Conservation (phyloP, 2,113 vertebrate species). For the Donacobius atricapilla region DNA sequence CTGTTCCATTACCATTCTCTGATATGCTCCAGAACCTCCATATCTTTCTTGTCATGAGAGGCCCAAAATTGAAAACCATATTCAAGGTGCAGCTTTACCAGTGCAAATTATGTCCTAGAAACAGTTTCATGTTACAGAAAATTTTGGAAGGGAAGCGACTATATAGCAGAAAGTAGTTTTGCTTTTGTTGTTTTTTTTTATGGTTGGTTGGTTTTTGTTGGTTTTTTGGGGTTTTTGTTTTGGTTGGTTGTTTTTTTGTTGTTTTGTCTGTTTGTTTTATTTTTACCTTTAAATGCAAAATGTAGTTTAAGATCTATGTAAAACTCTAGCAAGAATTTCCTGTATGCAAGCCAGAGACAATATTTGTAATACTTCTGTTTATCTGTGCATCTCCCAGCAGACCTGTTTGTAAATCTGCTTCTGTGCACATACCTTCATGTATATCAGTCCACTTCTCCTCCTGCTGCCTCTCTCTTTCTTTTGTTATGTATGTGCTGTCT, state of each 20-base stretch:
- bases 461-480: neutral
- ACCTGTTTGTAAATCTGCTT: constrained; percentile 53
- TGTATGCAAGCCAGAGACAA: neutral
- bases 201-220: neutral
- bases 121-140: neutral
- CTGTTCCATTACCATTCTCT: neutral
- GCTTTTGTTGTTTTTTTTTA: no score
- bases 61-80: neutral
- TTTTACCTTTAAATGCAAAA: neutral
- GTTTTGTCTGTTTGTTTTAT: neutral
- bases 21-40: neutral
- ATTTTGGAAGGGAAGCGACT: neutral
- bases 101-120: neutral
- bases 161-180: neutral
- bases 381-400: constrained; percentile 42
- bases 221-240: neutral
- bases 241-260: neutral
- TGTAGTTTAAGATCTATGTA: neutral
- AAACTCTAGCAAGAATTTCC: neutral
- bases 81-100: neutral
- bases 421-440: constrained; percentile 39
- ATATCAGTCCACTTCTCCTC: constrained; percentile 37
- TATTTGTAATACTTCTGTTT: constrained; percentile 46
- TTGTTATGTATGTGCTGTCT: constrained; percentile 76
- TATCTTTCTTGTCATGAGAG: neutral